Evolutionary conservation across 1,140 invertebrate genomes (phyloP).

Genomic region (Paracyclopina nana): DNA sequence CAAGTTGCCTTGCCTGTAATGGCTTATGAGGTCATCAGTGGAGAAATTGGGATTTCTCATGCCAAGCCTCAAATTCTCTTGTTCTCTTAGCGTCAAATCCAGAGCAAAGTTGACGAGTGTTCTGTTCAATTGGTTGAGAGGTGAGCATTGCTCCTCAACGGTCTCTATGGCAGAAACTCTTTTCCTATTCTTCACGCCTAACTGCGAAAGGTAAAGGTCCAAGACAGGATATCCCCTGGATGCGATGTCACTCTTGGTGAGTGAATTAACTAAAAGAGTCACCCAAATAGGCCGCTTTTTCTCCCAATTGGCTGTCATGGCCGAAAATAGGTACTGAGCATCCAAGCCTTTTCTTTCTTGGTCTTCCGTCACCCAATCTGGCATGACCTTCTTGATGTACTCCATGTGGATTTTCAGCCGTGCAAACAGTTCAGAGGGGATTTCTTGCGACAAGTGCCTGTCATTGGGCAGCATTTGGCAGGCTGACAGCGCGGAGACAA

Average conservation of each 20-base stretch:
- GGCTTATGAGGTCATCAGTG: conserved; percentile 33
- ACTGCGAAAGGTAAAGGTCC: conserved; percentile 34
- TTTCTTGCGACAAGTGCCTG: conserved; percentile 18
- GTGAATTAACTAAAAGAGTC: conserved; percentile 35
- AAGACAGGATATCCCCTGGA: conserved; percentile 33
- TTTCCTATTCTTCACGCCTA: conserved; percentile 31
- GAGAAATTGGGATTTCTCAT: conserved; percentile 22
- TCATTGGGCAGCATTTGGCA: conserved; percentile 32
- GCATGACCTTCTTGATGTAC: conserved; percentile 30
- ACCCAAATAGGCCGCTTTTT: conserved; percentile 36
- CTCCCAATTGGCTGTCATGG: conserved; percentile 34
- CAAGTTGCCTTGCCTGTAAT: conserved; percentile 37
- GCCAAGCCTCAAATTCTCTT: conserved; percentile 28
- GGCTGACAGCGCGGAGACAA: conserved; percentile 28
- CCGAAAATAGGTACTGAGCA: conserved; percentile 33
- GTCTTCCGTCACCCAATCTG: conserved; percentile 31
- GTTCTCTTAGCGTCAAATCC: conserved; percentile 33
- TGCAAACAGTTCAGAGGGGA: conserved; percentile 28
- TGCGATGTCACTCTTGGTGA: conserved; percentile 33
- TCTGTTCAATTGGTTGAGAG: conserved; percentile 33
- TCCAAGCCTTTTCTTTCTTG: conserved; percentile 31
- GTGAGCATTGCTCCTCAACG: conserved; percentile 36
- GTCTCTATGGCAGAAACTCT: conserved; percentile 33
- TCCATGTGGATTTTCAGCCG: conserved; percentile 32
- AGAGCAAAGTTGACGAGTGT: conserved; percentile 36